Evolutionary conservation across 1,140 invertebrate genomes (phyloP), one percentile per base, ranked within the genome.

Genomic region (Thereuonema tuberculata): DNA sequence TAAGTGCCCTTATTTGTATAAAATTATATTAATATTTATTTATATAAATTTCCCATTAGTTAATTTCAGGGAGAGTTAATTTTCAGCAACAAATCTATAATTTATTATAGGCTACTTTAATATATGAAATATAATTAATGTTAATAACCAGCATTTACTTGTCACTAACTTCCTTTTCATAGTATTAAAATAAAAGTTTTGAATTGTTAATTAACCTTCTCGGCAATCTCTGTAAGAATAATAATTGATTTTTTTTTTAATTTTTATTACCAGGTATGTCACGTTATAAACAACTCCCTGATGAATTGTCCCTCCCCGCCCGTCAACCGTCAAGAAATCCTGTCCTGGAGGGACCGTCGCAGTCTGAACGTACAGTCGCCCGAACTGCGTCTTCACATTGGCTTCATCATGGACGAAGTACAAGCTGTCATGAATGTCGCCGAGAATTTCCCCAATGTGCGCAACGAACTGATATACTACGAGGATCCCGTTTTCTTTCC

Each of bases 361-460:
- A 52, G 31, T 17, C 47, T 47, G 23, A n/a, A 55, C 15, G 5
- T 26, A 28, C 3, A 17, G 14, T n/a, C n/a, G n/a, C n/a, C n/a
- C n/a, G 43, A 47, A 56, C 66, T 77, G 21, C 66, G 64, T 23
- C 63, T 78, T 1, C 72, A 77, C 65, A 82, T 96, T 59, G 92
- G 88, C 17, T 97, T 98, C 73, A 79, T 90, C 2, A 98, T 98
- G 94, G 95, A 98, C 68, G 87, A 89, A 72, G 94, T 98, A 0
- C 80, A 87, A 67, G 81, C 83, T 1, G 90, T 97, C 31, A 78
- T 83, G 60, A 88, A 97, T 72, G 76, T 97, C 50, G 85, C 90
- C 61, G 88, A 91, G 71, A 84, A 89, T 71, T 89, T 89, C 67
- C 84, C 86, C 61, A 83, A 81, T 64, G 76, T 93, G 3, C 76